phyloP scores from a whole-genome alignment of 2,888 invertebrate species.

The Xylota sylvarum region DNA sequence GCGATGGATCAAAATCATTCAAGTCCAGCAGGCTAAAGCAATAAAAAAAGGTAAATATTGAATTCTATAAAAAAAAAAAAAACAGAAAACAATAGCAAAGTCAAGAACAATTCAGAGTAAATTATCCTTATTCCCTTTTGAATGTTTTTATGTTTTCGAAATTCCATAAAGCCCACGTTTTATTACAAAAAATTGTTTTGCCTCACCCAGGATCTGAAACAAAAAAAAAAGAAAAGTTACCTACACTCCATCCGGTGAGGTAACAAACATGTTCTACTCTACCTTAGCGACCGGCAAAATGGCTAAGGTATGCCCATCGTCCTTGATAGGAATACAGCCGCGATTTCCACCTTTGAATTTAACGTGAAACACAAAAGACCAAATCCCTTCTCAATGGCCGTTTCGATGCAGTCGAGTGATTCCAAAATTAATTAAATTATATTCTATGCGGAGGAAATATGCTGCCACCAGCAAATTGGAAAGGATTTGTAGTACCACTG shows the following conservation, averaged over 20 bases:
- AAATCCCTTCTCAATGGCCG: conserved; percentile 14
- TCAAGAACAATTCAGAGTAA: conserved; percentile 2
- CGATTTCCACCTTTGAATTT: conserved; percentile 7
- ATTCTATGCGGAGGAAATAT: conserved; percentile 30
- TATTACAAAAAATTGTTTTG: conserved; percentile 22
- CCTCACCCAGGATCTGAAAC: not conserved
- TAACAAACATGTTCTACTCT: not conserved
- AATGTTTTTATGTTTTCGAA: conserved; percentile 17
- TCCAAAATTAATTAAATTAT: conserved; percentile 54
- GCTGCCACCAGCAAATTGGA: conserved; percentile 18
- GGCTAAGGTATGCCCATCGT: not conserved
- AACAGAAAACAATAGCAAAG: not conserved
- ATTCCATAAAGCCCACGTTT: conserved; percentile 8
- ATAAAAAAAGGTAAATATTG: conserved; percentile 5
- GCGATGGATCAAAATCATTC: not conserved
- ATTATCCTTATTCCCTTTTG: conserved; percentile 6
- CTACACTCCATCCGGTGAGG: conserved; percentile 2
- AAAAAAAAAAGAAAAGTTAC: not conserved
- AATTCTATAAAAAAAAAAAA: conserved; percentile 3
- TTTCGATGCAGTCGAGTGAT: conserved; percentile 25
- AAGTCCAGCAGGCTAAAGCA: not conserved
- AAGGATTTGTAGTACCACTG: conserved; percentile 19
- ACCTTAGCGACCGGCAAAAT: not conserved
- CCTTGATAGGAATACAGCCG: not conserved
- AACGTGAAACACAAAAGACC: conserved; percentile 9